phyloP scores from a whole-genome alignment of 2,113 vertebrate species.

The Thalassarche chlororhynchos region DNA sequence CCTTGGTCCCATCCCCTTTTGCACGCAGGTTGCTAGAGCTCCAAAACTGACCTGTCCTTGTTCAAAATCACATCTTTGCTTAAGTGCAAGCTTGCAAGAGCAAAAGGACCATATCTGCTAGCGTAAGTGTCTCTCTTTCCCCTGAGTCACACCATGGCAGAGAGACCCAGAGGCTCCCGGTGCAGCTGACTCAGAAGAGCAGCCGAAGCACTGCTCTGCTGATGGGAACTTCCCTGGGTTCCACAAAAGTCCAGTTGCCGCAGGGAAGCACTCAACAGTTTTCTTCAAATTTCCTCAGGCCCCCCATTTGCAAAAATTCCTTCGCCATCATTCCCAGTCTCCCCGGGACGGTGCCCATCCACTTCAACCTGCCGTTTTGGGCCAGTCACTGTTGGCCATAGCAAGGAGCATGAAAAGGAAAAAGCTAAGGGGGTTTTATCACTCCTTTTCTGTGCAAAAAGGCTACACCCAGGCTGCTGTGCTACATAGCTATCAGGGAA shows the following conservation, averaged over 20 bases:
- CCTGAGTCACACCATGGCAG: fast-evolving
- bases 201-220: not conserved
- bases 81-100: not conserved
- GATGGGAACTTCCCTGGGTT: not conserved
- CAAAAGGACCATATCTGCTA: not conserved
- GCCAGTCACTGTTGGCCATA: not conserved
- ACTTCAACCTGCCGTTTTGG: not conserved
- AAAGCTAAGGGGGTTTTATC: not conserved
- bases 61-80: not conserved
- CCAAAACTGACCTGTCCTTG: not conserved
- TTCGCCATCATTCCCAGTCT: not conserved
- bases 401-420: not conserved
- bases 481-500: not conserved
- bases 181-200: not conserved
- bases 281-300: not conserved
- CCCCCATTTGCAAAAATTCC: not conserved
- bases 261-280: not conserved
- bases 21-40: not conserved
- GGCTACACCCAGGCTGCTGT: not conserved
- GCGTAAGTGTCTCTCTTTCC: not conserved
- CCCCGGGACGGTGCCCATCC: not conserved
- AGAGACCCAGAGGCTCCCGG: not conserved
- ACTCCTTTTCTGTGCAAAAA: not conserved
- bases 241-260: not conserved
- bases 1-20: not conserved